Evolutionary conservation across 1,140 invertebrate genomes (phyloP).

Genomic region (Formica exsecta): DNA sequence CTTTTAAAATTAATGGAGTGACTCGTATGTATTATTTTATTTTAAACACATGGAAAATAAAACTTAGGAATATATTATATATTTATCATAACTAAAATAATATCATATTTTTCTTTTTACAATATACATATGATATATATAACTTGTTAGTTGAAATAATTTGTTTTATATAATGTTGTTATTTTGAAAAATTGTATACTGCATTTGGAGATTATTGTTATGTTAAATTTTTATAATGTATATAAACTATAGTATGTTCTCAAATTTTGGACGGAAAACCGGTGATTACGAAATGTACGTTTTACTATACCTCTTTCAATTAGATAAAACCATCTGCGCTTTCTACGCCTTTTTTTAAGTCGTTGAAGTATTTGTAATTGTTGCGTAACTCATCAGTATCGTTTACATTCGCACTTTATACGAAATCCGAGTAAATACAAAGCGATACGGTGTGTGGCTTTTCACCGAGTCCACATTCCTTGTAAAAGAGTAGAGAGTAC

Average conservation of each 20-base stretch:
- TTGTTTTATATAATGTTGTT: neutral
- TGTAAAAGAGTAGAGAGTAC: neutral
- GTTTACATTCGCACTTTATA: constrained; percentile 6
- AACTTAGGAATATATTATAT: neutral
- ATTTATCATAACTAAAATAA: neutral
- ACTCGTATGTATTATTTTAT: neutral
- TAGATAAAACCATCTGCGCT: neutral
- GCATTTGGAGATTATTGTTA: neutral
- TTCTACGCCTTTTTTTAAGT: neutral
- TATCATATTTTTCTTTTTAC: neutral
- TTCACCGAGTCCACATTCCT: neutral
- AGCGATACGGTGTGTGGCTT: neutral
- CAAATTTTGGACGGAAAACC: neutral
- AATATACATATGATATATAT: neutral
- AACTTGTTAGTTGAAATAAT: neutral
- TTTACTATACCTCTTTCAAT: neutral
- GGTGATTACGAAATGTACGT: neutral
- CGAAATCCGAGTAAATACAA: neutral
- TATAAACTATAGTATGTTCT: neutral
- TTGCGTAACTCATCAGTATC: constrained; percentile 26
- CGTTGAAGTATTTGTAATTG: neutral
- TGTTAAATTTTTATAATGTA: neutral
- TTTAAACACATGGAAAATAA: neutral
- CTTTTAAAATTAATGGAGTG: neutral
- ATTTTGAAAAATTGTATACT: neutral